Evolutionary conservation across 2,113 vertebrate species (phyloP).

Genomic region (Falco punctatus): DNA sequence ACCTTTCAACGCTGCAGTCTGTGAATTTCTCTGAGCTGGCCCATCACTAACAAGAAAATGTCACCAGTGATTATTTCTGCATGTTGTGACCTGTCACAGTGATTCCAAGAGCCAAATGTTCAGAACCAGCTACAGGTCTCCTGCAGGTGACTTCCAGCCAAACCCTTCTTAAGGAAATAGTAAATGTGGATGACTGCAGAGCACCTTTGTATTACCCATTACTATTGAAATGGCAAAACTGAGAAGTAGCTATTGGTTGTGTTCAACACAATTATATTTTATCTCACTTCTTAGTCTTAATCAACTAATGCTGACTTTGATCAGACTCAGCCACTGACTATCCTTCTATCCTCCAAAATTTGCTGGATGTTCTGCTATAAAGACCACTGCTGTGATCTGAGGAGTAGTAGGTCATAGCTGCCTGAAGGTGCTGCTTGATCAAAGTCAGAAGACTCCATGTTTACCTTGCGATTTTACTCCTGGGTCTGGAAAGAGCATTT

Average conservation of each 20-base stretch:
- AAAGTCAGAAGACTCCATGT: background rate
- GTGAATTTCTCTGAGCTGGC: background rate
- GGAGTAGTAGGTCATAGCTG: background rate
- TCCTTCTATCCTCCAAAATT: background rate
- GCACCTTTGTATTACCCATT: background rate
- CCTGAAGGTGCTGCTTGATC: constrained; percentile 47
- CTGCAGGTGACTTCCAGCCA: background rate
- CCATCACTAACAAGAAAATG: background rate
- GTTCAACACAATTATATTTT: background rate
- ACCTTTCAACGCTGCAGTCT: background rate
- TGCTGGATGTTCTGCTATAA: constrained; percentile 5
- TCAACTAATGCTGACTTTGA: background rate
- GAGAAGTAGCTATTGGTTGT: background rate
- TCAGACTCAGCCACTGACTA: background rate
- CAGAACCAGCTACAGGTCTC: background rate
- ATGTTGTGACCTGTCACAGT: background rate
- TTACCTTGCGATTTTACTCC: background rate
- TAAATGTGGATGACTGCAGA: background rate
- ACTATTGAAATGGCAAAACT: background rate
- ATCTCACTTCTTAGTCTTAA: background rate
- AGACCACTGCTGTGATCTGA: constrained; percentile 17
- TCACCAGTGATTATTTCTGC: background rate
- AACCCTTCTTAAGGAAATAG: background rate
- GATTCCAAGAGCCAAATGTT: background rate
- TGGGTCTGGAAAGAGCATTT: background rate